These are phyloP conservation scores for Globodera rostochiensis DNA, from an alignment of 1,140 invertebrate genomes.

Conservation along the genomic window DNA sequence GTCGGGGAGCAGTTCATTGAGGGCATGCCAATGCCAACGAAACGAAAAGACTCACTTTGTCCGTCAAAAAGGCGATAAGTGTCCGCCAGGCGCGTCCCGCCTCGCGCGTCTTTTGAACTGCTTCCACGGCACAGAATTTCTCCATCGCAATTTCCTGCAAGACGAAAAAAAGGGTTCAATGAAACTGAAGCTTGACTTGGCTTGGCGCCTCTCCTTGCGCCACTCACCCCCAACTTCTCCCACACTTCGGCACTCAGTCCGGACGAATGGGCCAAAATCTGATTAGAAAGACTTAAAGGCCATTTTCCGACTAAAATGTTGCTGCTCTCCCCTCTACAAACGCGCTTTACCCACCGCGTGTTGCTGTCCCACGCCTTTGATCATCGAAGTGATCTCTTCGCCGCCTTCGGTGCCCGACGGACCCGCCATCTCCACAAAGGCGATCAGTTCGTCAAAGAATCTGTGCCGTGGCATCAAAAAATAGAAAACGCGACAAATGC, in stretches of 20 bases:
- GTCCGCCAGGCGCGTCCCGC: slow-evolving; percentile 53
- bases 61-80: slow-evolving; percentile 52
- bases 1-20: neutral
- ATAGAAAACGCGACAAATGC: neutral
- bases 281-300: slow-evolving; percentile 28
- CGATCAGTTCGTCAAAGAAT: slow-evolving; percentile 62
- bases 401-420: slow-evolving; percentile 53
- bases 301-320: no score
- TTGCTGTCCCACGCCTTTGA: slow-evolving; percentile 43
- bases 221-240: slow-evolving; percentile 56
- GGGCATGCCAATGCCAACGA: neutral
- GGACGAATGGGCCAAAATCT: slow-evolving; percentile 54
- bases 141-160: slow-evolving; percentile 57
- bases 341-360: slow-evolving; percentile 19
- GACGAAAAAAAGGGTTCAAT: neutral
- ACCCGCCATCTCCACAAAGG: slow-evolving; percentile 19
- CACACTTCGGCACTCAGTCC: slow-evolving; percentile 59
- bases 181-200: neutral
- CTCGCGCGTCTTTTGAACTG: slow-evolving; percentile 56
- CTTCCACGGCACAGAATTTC: slow-evolving; percentile 57
- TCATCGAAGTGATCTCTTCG: slow-evolving; percentile 40
- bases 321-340: no score
- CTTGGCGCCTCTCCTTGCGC: neutral
- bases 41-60: slow-evolving; percentile 31
- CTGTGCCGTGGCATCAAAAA: slow-evolving; percentile 34